Percentiles rank a stretch among this genome's conserved stretches.
phyloP scores from a whole-genome alignment of 2,113 vertebrate species.

The Albula goreensis region DNA sequence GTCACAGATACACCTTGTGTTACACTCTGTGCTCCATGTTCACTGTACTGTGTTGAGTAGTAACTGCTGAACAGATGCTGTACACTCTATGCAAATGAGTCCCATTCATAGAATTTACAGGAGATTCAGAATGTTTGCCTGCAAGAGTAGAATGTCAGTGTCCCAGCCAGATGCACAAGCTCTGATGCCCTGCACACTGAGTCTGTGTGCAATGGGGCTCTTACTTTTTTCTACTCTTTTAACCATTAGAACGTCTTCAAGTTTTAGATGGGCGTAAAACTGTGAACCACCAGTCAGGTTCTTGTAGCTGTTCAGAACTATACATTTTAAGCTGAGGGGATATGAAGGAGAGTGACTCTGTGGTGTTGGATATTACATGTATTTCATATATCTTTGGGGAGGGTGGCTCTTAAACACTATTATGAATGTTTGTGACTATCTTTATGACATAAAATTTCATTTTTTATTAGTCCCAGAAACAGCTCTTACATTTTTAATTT shows the following conservation, averaged over 20 bases:
- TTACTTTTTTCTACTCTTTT: too few relatives aligned
- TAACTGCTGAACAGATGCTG: neutral
- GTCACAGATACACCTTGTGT: neutral
- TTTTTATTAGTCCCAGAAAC: neutral
- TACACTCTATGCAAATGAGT: neutral
- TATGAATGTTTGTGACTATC: neutral
- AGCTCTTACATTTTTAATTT: neutral
- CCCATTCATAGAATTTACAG: neutral
- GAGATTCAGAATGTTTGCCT: neutral
- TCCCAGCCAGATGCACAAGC: neutral
- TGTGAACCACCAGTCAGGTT: neutral
- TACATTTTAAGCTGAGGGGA: neutral
- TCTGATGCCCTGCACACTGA: neutral
- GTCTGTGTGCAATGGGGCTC: neutral
- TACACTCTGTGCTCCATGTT: neutral
- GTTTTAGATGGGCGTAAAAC: neutral
- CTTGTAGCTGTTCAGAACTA: neutral
- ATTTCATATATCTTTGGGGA: neutral
- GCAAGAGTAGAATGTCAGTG: neutral
- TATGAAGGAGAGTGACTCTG: neutral
- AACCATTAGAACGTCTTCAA: too few relatives aligned
- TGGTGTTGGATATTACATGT: neutral
- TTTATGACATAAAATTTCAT: neutral
- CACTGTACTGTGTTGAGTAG: neutral
- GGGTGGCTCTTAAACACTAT: neutral